Evolutionary conservation across 2,113 vertebrate species (phyloP), one percentile per base, ranked within the genome.

Genomic region (Tetraodon nigroviridis): DNA sequence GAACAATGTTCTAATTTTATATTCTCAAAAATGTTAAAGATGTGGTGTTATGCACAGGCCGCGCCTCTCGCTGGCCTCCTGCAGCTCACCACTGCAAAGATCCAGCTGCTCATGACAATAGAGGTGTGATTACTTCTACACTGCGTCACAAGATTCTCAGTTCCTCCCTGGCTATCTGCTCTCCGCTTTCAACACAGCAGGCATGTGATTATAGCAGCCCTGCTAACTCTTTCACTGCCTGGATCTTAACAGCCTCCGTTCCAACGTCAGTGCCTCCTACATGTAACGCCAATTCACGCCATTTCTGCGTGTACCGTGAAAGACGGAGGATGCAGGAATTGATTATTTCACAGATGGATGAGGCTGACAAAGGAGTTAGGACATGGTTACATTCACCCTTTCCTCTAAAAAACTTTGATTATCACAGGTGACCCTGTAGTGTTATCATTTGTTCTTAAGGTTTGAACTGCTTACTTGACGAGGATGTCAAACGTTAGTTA

Each of bases 71-170:
- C 29, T 1, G 41, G 58, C 58, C 24, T 44, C 84, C 78, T 59
- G 69, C 67, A 51, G 81, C 54, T 77, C 41, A 13, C 47, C 61
- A 67, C 64, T 18, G 55, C 69, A 69, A 62, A 81, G 55, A 61
- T 67, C 85, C 64, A 75, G 74, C 87, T 85, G 84, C 80, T 85
- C 71, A 17, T 64, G 53, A 90, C 84, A 90, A 89, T 87, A 81
- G 82, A 71, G 70, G 55, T 65, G 41, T 89, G 89, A 90, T 90
- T 90, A 86, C 82, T 72, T 76, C 87, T 71, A 78, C 79, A 55
- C 67, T 51, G 50, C 74, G n/a, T 69, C 21, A 18, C 61, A 61
- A 61, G 62, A 53, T 61, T 64, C 71, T 73, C 58, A 56, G 78
- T 73, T 75, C 69, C 77, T 67, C 76, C 69, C 78, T 7, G 60